Percentiles rank a stretch among this genome's conserved stretches.
phyloP scores from a whole-genome alignment of 2,797 vertebrate species.

The Fratercula arctica region DNA sequence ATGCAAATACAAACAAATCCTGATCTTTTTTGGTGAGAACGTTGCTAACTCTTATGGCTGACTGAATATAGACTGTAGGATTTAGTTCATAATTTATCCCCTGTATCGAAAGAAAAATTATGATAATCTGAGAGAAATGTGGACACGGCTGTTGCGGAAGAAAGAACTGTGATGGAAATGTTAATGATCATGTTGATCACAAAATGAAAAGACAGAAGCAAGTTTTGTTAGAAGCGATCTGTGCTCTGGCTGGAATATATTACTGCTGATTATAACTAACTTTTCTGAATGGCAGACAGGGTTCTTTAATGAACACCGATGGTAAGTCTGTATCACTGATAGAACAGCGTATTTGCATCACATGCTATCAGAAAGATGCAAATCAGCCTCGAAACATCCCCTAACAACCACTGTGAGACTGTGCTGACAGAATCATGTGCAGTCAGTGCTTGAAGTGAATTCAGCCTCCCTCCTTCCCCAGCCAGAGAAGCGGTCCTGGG shows the following conservation, averaged over 20 bases:
- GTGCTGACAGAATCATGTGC: background rate
- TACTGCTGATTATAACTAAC: background rate
- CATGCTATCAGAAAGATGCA: background rate
- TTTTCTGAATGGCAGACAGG: background rate
- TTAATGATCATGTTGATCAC: background rate
- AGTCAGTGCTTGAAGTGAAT: background rate
- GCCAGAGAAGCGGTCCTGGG: background rate
- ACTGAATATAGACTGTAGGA: background rate
- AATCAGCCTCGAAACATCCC: background rate
- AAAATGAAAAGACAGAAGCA: conserved; percentile 10
- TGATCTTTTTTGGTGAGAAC: background rate
- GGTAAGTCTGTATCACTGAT: background rate
- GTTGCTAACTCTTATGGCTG: background rate
- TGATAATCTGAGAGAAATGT: background rate
- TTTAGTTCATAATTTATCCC: background rate
- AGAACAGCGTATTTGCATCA: background rate
- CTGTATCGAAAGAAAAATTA: background rate
- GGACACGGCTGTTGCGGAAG: background rate
- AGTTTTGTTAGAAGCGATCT: background rate
- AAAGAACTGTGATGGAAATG: background rate
- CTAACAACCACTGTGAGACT: background rate
- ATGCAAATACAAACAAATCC: background rate
- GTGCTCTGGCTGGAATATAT: background rate
- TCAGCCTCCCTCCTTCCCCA: background rate
- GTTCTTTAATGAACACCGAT: background rate